phyloP scores from a whole-genome alignment of 53 echinoderm and acorn worm species.

The Hippasteria phrygiana region DNA sequence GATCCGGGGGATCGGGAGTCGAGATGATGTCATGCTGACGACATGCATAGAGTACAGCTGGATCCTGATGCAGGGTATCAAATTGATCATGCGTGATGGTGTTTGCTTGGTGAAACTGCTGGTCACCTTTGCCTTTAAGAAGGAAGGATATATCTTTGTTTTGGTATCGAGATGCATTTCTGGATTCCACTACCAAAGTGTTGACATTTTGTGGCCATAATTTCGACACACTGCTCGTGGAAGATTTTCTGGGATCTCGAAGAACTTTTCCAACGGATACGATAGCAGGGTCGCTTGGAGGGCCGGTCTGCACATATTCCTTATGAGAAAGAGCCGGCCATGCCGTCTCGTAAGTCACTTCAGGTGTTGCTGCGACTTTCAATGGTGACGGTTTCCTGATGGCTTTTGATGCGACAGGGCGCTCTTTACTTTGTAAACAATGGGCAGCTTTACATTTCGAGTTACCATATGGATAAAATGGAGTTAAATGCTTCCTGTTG shows the following conservation, averaged over 20 bases:
- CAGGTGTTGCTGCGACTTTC: no score
- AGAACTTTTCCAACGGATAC: background rate
- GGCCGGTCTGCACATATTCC: background rate
- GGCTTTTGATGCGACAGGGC: background rate
- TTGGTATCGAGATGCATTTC: background rate
- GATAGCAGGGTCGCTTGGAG: background rate
- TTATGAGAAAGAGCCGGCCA: slow-evolving; percentile 6
- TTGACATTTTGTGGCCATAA: background rate
- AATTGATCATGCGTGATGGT: background rate
- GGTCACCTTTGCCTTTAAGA: background rate
- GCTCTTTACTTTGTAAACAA: background rate
- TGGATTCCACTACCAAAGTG: background rate
- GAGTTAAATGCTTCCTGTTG: background rate
- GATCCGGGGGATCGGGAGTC: no score
- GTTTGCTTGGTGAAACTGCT: background rate
- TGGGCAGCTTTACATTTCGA: background rate
- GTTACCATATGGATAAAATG: background rate
- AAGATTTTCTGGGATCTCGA: background rate
- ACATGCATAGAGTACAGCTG: slow-evolving; percentile 30
- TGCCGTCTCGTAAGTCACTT: background rate
- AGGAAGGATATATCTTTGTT: background rate
- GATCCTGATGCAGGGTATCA: slow-evolving; percentile 9
- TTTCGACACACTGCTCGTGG: no score
- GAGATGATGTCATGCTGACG: background rate
- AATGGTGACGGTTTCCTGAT: background rate